Conservation (phyloP, 2,113 vertebrate species). For the Planiliza haematocheilus region DNA sequence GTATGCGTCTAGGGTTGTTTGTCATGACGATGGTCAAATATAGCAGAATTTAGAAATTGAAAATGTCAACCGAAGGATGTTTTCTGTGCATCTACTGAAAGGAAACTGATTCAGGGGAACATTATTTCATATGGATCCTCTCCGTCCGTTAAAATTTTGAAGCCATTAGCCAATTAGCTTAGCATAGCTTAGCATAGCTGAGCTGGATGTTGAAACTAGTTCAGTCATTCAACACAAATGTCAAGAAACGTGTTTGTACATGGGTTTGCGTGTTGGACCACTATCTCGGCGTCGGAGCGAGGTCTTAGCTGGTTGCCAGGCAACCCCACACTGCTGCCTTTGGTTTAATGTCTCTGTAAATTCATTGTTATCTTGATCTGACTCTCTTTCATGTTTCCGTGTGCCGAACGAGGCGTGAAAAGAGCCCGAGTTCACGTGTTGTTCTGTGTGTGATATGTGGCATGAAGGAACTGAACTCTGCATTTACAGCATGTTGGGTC, state of each 20-base stretch:
- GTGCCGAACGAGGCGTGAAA: not conserved
- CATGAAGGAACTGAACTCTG: too few relatives aligned
- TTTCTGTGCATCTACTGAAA: not conserved
- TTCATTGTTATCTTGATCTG: too few relatives aligned
- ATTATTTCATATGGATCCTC: too few relatives aligned
- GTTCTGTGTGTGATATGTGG: too few relatives aligned
- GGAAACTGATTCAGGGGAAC: too few relatives aligned
- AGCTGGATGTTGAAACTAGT: not conserved
- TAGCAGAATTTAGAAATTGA: too few relatives aligned
- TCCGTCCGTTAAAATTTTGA: too few relatives aligned
- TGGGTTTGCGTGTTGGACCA: not conserved
- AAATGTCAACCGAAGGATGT: too few relatives aligned
- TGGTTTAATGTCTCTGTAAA: conserved; percentile 14
- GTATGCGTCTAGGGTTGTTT: not conserved
- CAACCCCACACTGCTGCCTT: conserved; percentile 6
- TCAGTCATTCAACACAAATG: not conserved
- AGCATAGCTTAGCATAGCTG: too few relatives aligned
- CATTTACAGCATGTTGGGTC: too few relatives aligned
- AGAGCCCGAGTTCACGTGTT: too few relatives aligned
- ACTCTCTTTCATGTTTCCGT: not conserved
- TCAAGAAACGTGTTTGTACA: not conserved
- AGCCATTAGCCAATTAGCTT: not conserved
- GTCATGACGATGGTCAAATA: not conserved
- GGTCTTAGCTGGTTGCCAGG: conserved; percentile 27
- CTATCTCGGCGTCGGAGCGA: not conserved